Evolutionary conservation across 2,888 invertebrate species (phyloP).

Genomic region (Caenorhabditis sp.): DNA sequence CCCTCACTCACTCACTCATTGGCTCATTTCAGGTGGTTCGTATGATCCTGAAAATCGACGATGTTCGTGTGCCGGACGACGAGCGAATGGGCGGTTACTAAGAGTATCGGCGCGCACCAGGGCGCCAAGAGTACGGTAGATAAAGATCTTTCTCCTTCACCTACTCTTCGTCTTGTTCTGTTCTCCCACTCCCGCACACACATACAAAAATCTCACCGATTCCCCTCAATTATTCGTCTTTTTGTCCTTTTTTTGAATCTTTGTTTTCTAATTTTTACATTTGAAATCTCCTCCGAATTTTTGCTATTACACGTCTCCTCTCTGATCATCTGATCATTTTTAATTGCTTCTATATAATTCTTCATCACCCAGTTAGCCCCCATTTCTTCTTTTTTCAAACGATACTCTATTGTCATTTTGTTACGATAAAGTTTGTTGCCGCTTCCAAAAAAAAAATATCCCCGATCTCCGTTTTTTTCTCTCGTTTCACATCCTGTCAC

Average conservation of each 20-base stretch:
- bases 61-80: slow-evolving; percentile 88
- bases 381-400: too few species aligned
- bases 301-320: slow-evolving; percentile 39
- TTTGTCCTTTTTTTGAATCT: too few species aligned
- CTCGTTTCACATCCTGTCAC: slow-evolving; percentile 55
- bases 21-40: slow-evolving; percentile 90
- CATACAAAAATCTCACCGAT: not conserved
- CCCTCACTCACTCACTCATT: not conserved
- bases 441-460: slow-evolving; percentile 17
- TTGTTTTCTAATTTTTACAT: slow-evolving; percentile 13
- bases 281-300: slow-evolving; percentile 15
- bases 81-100: slow-evolving; percentile 70
- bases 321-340: too few species aligned
- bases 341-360: slow-evolving; percentile 19
- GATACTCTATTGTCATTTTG: slow-evolving; percentile 63
- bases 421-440: slow-evolving; percentile 61
- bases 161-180: slow-evolving; percentile 17
- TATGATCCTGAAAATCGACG: slow-evolving; percentile 99
- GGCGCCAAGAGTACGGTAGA: slow-evolving; percentile 28
- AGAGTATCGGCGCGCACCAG: not conserved
- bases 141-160: slow-evolving; percentile 37
- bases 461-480: not conserved
- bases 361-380: slow-evolving; percentile 31
- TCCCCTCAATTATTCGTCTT: slow-evolving; percentile 18
- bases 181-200: not conserved